phyloP scores from a whole-genome alignment of 2,888 invertebrate species.

The Hirtodrosophila duncani region DNA sequence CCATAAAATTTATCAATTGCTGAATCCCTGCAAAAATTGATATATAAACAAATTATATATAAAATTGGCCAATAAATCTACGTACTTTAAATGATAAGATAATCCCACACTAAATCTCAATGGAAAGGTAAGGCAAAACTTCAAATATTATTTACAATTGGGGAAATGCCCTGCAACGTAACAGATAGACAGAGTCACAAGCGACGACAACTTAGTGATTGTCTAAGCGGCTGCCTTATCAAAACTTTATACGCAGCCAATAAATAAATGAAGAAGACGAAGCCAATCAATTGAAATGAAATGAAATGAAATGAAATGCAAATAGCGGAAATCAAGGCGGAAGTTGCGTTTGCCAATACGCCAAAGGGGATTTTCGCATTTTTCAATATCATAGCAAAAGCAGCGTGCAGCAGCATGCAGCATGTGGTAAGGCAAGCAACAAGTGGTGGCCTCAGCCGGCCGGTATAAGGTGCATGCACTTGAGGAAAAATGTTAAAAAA shows the following conservation, averaged over 20 bases:
- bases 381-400: neutral
- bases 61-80: constrained; percentile 14
- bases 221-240: constrained; percentile 30
- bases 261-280: too few relatives aligned
- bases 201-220: constrained; percentile 9
- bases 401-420: neutral
- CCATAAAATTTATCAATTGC: constrained; percentile 18
- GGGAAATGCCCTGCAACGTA: constrained; percentile 29
- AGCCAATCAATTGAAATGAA: neutral
- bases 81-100: constrained; percentile 42
- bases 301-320: constrained; percentile 4
- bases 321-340: constrained; percentile 20
- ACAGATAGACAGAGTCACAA: constrained; percentile 16
- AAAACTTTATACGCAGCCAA: constrained; percentile 1
- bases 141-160: constrained; percentile 46
- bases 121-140: constrained; percentile 43
- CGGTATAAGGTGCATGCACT: too few relatives aligned
- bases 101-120: constrained; percentile 41
- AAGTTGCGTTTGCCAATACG: neutral
- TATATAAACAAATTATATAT: constrained; percentile 49
- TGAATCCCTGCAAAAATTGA: constrained; percentile 36
- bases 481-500: too few relatives aligned
- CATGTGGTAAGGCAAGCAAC: constrained; percentile 6
- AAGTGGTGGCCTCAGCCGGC: constrained; percentile 1
- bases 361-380: too few relatives aligned